Evolutionary conservation across 2,797 vertebrate species (phyloP).

Genomic region (Typhlichthys subterraneus): DNA sequence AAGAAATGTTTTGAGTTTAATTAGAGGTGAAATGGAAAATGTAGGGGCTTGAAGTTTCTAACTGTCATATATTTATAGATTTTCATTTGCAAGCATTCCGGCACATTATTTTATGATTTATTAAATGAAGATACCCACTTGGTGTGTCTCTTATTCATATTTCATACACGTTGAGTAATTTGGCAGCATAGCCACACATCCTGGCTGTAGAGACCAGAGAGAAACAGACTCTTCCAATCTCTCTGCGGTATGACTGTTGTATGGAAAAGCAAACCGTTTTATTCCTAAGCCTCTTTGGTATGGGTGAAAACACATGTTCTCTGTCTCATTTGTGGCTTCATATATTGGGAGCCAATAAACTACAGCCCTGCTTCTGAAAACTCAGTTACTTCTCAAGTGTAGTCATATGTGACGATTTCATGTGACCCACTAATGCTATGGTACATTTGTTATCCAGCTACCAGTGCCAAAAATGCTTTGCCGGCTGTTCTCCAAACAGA

Average conservation of each 20-base stretch:
- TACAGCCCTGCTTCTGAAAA: conserved; percentile 27
- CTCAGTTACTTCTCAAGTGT: conserved; percentile 32
- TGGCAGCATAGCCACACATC: conserved; percentile 52
- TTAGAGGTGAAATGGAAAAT: conserved; percentile 63
- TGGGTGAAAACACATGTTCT: conserved; percentile 39
- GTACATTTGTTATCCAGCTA: conserved; percentile 48
- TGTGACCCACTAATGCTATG: conserved; percentile 30
- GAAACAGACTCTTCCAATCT: conserved; percentile 55
- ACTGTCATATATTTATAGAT: conserved; percentile 32
- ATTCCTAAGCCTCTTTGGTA: conserved; percentile 53
- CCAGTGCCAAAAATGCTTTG: conserved; percentile 29
- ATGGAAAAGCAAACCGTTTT: conserved; percentile 63
- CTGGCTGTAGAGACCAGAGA: conserved; percentile 37
- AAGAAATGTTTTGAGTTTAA: conserved; percentile 58
- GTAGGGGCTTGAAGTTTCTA: conserved; percentile 32
- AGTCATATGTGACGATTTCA: conserved; percentile 36
- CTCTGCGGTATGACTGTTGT: conserved; percentile 62
- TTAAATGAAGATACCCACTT: conserved; percentile 10
- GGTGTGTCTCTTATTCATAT: conserved; percentile 53
- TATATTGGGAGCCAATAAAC: conserved; percentile 47
- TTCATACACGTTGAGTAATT: conserved; percentile 63
- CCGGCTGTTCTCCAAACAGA: conserved; percentile 18
- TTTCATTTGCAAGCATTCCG: conserved; percentile 41
- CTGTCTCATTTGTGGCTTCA: conserved; percentile 54
- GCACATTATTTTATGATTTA: conserved; percentile 29